Conservation (phyloP, 1,140 invertebrate genomes). For the Rhagoletis pomonella region DNA sequence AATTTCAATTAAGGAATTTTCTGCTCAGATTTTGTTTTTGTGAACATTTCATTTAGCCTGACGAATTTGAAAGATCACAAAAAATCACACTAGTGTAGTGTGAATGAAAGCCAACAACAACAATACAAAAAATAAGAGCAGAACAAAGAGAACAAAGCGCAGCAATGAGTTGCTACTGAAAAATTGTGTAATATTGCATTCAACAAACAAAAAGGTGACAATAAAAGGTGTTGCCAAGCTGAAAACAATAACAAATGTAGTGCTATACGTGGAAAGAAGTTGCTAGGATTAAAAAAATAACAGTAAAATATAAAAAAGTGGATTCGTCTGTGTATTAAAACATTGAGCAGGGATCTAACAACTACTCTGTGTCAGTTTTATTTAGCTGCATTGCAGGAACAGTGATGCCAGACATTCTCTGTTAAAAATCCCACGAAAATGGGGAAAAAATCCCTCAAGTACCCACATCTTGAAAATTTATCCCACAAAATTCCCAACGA, state of each 20-base stretch:
- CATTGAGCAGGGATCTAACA: not conserved
- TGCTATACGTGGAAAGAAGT: not conserved
- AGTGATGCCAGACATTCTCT: too few relatives aligned
- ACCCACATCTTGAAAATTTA: too few relatives aligned
- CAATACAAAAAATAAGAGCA: not conserved
- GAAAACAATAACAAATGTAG: slow-evolving; percentile 25
- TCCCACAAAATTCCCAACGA: too few relatives aligned
- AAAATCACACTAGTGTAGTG: slow-evolving; percentile 42
- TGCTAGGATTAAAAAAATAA: slow-evolving; percentile 11
- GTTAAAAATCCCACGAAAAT: too few relatives aligned
- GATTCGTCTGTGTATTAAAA: not conserved
- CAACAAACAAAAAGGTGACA: slow-evolving; percentile 29
- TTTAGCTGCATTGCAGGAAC: not conserved
- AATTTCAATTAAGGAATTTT: slow-evolving; percentile 72
- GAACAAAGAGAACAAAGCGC: not conserved
- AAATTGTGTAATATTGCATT: slow-evolving; percentile 25
- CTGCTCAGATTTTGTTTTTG: slow-evolving; percentile 23
- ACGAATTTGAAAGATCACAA: slow-evolving; percentile 50
- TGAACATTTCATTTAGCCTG: slow-evolving; percentile 18
- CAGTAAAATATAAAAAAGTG: not conserved
- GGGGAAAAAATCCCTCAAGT: too few relatives aligned
- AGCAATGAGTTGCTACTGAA: slow-evolving; percentile 14
- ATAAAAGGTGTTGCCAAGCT: slow-evolving; percentile 33
- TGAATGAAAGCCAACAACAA: slow-evolving; percentile 29
- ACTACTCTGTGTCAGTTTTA: not conserved